phyloP scores from a whole-genome alignment of 1,140 invertebrate genomes.

The Drosophila nikananu region DNA sequence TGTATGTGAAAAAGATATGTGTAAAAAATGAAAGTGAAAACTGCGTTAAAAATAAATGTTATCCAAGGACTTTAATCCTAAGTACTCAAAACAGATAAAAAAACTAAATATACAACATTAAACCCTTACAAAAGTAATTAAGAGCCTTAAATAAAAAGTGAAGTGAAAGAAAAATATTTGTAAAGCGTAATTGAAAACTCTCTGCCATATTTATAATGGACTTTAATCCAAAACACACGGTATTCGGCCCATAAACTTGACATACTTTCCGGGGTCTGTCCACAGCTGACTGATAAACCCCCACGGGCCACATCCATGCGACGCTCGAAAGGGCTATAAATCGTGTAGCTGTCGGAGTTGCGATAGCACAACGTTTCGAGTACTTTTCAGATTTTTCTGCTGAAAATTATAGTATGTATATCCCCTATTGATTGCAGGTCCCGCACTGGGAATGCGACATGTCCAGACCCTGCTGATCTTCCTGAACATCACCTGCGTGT shows the following conservation, averaged over 20 bases:
- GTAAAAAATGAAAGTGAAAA: background rate
- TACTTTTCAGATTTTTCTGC: slow-evolving; percentile 8
- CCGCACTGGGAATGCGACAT: slow-evolving; percentile 64
- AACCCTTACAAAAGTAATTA: background rate
- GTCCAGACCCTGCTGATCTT: slow-evolving; percentile 69
- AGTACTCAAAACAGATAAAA: background rate
- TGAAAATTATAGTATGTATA: background rate
- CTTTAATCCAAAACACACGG: slow-evolving; percentile 21
- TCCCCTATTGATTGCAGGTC: slow-evolving; percentile 39
- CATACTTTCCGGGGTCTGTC: slow-evolving; percentile 20
- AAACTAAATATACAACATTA: background rate
- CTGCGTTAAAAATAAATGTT: background rate
- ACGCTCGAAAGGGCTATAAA: slow-evolving; percentile 14
- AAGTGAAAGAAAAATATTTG: background rate
- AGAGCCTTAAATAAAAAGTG: background rate
- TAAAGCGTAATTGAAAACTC: background rate
- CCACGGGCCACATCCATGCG: slow-evolving; percentile 2
- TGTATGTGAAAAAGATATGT: background rate
- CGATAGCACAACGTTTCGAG: slow-evolving; percentile 13
- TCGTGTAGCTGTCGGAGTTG: background rate
- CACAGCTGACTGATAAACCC: slow-evolving; percentile 9
- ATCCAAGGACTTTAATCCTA: too few species aligned
- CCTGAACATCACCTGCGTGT: slow-evolving; percentile 53
- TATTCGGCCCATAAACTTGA: slow-evolving; percentile 5
- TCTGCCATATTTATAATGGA: slow-evolving; percentile 10